Evolutionary conservation across 2,113 vertebrate species (phyloP), one percentile per base, ranked within the genome.

Genomic region (Siniperca knerii): DNA sequence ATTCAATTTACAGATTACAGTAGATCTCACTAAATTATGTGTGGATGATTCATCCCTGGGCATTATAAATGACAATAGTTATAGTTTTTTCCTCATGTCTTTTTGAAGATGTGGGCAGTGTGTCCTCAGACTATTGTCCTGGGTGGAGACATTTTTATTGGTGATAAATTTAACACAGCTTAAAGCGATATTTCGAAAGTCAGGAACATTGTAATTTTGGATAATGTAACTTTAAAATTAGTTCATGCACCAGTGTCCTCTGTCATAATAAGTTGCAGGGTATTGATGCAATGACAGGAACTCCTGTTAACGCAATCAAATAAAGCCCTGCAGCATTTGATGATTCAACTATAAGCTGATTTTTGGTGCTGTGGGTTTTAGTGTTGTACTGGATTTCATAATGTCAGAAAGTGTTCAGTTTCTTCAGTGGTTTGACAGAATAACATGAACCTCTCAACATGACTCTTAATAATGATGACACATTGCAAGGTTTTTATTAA

Each of bases 61-160:
- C 29, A 37, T 72, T 76, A 80, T 37, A 61, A 68, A 62, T 15
- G 40, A 40, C 46, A 58, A n/a, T 52, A 61, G 35, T 68, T 11
- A 18, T 33, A 76, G 46, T 73, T 65, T 79, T 58, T 70, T 58
- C 15, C 16, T 70, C 2, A 10, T 29, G 46, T 77, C 78, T 74
- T 64, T 69, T 86, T 42, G 48, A 65, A 75, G 75, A 82, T 50
- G 69, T 37, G 52, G 79, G 40, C 75, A 70, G 35, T 21, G 13
- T 54, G 74, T 74, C 37, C 25, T 48, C 57, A 9, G 11, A 42
- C 55, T 76, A 8, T 25, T 71, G 57, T 75, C 55, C 29, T 8
- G 57, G 62, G 57, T 44, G 29, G 58, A 42, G 57, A 75, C 57
- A 8, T 52, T 69, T 67, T 46, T 66, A 40, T 81, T 72, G 33